Conservation (phyloP, 2,113 vertebrate species). For the Fregata magnificens region DNA sequence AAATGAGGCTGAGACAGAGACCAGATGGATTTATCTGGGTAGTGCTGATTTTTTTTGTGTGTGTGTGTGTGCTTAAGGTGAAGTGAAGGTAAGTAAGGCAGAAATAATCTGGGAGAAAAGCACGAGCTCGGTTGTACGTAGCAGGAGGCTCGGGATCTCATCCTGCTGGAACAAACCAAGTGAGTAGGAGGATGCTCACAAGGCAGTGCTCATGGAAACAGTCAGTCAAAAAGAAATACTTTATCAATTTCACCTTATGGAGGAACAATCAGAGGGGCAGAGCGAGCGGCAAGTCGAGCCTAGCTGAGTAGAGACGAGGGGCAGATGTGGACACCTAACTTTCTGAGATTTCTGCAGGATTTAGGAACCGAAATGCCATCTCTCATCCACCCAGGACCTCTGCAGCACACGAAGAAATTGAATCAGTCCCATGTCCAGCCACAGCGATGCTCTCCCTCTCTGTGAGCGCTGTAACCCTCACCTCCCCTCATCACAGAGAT, state of each 20-base stretch:
- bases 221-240: neutral
- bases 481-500: too few species aligned
- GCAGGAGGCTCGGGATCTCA: neutral
- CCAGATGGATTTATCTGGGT: conserved; percentile 64
- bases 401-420: neutral
- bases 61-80: conserved; percentile 19
- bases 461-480: neutral
- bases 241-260: neutral
- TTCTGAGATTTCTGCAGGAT: neutral
- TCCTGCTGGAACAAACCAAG: neutral
- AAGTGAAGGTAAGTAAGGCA: conserved; percentile 16
- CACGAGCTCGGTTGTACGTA: neutral
- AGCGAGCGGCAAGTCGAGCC: neutral
- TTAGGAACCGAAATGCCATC: neutral
- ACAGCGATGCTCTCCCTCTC: neutral
- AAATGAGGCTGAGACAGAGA: conserved; percentile 66
- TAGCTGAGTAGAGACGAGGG: neutral
- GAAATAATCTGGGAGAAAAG: neutral
- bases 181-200: neutral
- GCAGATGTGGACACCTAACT: neutral
- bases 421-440: accelerated
- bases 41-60: neutral
- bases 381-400: neutral
- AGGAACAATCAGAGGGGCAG: neutral
- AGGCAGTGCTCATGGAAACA: neutral